A percentile compares a stretch with the other conserved stretches of the same genome.
Conservation (phyloP, 2,113 vertebrate genomes). For the Chinchilla lanigera region DNA sequence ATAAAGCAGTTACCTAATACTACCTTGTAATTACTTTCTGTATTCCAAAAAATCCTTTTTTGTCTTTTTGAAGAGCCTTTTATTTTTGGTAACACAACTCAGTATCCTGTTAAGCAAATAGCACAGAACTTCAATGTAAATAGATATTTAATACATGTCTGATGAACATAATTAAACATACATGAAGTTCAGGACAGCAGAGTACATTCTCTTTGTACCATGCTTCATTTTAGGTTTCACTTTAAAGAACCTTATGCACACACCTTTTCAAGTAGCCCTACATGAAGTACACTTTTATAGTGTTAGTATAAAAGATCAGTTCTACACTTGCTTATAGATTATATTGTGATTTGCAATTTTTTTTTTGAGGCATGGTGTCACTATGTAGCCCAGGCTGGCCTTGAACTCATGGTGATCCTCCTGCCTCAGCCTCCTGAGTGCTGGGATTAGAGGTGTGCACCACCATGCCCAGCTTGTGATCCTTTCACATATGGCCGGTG, state of each 20-base stretch:
- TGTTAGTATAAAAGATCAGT: neutral
- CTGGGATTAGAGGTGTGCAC: neutral
- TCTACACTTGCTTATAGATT: neutral
- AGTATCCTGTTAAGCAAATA: neutral
- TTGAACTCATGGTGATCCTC: neutral
- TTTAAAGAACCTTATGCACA: neutral
- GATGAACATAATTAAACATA: neutral
- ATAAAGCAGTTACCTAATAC: neutral
- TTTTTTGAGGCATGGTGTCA: neutral
- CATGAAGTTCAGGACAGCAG: neutral
- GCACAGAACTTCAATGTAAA: neutral
- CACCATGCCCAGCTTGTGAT: neutral
- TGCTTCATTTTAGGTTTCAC: slow-evolving; percentile 33
- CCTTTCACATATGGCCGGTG: neutral
- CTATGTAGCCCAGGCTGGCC: neutral
- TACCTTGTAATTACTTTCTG: neutral
- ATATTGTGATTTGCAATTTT: neutral
- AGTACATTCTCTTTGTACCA: neutral
- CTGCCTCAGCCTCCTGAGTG: neutral
- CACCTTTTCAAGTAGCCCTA: neutral
- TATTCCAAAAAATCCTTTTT: neutral
- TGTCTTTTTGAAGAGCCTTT: neutral
- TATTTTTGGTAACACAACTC: neutral
- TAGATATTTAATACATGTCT: neutral
- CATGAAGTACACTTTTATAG: neutral